Evolutionary conservation across 2,888 invertebrate species (phyloP).

Genomic region (Parelbella ahira): DNA sequence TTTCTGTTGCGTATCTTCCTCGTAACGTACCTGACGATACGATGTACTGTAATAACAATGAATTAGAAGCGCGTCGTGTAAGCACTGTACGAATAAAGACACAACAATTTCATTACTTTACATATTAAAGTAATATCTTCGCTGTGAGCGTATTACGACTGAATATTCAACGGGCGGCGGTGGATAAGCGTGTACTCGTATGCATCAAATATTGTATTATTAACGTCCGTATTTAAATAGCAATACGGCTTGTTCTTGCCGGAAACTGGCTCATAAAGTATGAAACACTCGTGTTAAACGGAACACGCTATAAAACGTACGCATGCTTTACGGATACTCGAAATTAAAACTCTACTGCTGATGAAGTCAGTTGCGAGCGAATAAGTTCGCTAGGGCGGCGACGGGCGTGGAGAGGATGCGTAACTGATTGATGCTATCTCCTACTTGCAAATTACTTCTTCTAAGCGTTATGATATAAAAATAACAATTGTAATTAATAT

Average conservation of each 20-base stretch:
- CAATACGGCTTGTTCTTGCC: constrained; percentile 48
- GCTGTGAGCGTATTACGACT: constrained; percentile 53
- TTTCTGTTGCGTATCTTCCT: too few relatives aligned
- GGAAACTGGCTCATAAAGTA: constrained; percentile 49
- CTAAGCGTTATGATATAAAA: too few relatives aligned
- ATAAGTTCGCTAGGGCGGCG: too few relatives aligned
- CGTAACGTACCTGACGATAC: too few relatives aligned
- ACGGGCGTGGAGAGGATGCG: too few relatives aligned
- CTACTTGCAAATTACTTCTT: too few relatives aligned
- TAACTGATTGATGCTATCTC: too few relatives aligned
- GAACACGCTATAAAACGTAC: constrained; percentile 39
- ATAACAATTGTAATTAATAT: too few relatives aligned
- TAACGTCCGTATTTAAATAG: constrained; percentile 53
- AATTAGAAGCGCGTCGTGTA: too few relatives aligned
- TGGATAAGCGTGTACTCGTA: constrained; percentile 48
- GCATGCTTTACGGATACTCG: constrained; percentile 36
- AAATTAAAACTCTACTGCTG: constrained; percentile 35
- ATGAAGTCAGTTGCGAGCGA: constrained; percentile 12
- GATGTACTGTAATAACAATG: too few relatives aligned
- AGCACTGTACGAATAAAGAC: constrained; percentile 17
- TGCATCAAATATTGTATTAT: constrained; percentile 52
- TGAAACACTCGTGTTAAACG: constrained; percentile 42
- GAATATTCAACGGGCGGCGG: constrained; percentile 54
- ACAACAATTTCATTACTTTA: constrained; percentile 42
- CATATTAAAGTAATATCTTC: constrained; percentile 46